Conservation (phyloP, 2,888 invertebrate species). For the Asteroscopus sphinx region DNA sequence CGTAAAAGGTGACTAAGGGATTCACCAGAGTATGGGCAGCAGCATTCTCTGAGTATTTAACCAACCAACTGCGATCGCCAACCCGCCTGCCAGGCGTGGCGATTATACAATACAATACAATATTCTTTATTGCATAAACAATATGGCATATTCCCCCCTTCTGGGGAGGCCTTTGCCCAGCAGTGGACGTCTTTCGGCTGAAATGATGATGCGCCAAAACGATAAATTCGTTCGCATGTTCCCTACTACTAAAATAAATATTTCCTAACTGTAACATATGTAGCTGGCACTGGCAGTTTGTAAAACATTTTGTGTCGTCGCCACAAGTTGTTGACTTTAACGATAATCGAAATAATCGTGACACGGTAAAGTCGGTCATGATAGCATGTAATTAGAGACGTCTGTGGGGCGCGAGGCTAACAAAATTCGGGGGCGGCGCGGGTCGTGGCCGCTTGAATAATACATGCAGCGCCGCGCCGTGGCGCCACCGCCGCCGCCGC, state of each 20-base stretch:
- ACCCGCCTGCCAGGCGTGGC: too few relatives aligned
- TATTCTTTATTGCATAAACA: too few relatives aligned
- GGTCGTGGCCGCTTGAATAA: conserved; percentile 85
- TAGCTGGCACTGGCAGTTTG: conserved; percentile 38
- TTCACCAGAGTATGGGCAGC: too few relatives aligned
- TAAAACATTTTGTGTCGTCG: conserved; percentile 60
- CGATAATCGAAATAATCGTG: conserved; percentile 77
- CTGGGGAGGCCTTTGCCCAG: too few relatives aligned
- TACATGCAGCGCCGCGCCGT: conserved; percentile 72
- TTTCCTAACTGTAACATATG: conserved; percentile 27
- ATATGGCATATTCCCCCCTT: too few relatives aligned
- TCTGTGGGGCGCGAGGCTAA: conserved; percentile 75
- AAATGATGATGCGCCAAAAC: too few relatives aligned
- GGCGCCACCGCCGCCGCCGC: conserved; percentile 70
- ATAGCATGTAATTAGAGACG: conserved; percentile 83
- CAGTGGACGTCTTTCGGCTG: too few relatives aligned
- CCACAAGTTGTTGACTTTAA: conserved; percentile 71
- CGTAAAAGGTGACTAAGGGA: too few relatives aligned
- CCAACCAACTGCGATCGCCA: too few relatives aligned
- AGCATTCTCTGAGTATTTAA: too few relatives aligned
- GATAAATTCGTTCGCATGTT: conserved; percentile 18
- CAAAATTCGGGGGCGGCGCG: conserved; percentile 84
- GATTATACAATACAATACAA: too few relatives aligned
- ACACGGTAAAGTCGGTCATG: conserved; percentile 81
- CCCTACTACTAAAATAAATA: conserved; percentile 33